Evolutionary conservation across 2,888 invertebrate species (phyloP).

Genomic region (Archaeoteleia sp.): DNA sequence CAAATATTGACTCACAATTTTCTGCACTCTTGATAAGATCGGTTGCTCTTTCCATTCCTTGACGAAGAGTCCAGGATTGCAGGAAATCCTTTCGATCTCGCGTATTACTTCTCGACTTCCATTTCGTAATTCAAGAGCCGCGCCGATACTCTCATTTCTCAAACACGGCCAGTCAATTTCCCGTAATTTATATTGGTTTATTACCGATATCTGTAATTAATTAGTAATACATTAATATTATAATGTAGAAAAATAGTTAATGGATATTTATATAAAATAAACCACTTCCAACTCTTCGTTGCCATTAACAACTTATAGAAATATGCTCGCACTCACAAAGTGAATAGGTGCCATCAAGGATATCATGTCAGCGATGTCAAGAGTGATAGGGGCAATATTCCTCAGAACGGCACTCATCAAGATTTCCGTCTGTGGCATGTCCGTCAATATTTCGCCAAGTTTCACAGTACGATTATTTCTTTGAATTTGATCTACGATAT

Average conservation of each 20-base stretch:
- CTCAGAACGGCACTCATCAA: constrained; percentile 58
- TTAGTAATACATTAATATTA: neutral
- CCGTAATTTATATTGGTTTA: constrained; percentile 74
- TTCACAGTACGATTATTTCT: constrained; percentile 53
- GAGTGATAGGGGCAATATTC: constrained; percentile 61
- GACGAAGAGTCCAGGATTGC: constrained; percentile 73
- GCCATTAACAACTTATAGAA: no score
- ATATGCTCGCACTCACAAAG: constrained; percentile 61
- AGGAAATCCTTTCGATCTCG: constrained; percentile 76
- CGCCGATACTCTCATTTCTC: constrained; percentile 69
- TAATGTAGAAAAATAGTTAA: neutral
- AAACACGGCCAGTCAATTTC: constrained; percentile 77
- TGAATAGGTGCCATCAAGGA: constrained; percentile 58
- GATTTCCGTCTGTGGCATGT: constrained; percentile 65
- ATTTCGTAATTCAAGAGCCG: constrained; percentile 67
- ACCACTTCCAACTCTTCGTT: neutral
- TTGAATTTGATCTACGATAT: constrained; percentile 61
- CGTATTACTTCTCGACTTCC: constrained; percentile 71
- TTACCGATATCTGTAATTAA: constrained; percentile 66
- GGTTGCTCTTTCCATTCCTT: constrained; percentile 75
- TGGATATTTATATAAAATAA: no score
- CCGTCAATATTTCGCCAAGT: constrained; percentile 53
- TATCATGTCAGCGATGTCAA: constrained; percentile 61
- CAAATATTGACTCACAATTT: constrained; percentile 57
- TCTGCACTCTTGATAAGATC: constrained; percentile 54